Evolutionary conservation across 2,888 invertebrate species (phyloP).

Genomic region (Apodemia zela): DNA sequence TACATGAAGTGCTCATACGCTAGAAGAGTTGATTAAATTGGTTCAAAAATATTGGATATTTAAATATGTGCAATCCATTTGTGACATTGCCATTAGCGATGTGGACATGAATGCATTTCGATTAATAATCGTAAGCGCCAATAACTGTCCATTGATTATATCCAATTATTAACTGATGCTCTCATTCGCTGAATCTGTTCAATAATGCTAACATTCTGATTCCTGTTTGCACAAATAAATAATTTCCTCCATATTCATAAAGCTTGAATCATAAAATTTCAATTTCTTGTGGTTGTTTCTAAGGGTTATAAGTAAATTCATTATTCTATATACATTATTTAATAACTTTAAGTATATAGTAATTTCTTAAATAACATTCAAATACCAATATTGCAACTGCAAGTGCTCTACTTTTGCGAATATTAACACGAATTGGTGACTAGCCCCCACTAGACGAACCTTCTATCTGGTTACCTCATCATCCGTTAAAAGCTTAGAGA

Average conservation of each 20-base stretch:
- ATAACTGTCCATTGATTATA: slow-evolving; percentile 43
- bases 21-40: slow-evolving; percentile 1
- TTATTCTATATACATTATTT: too few relatives aligned
- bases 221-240: background rate
- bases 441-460: too few relatives aligned
- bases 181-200: slow-evolving; percentile 29
- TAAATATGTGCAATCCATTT: slow-evolving; percentile 34
- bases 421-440: too few relatives aligned
- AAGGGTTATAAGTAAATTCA: too few relatives aligned
- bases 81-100: slow-evolving; percentile 47
- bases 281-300: too few relatives aligned
- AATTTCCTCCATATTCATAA: background rate
- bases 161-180: slow-evolving; percentile 37
- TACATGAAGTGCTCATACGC: background rate
- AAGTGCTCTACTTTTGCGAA: too few relatives aligned
- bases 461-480: too few relatives aligned
- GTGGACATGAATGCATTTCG: slow-evolving; percentile 50
- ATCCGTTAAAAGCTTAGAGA: too few relatives aligned
- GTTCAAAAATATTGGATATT: background rate
- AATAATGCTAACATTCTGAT: slow-evolving; percentile 15
- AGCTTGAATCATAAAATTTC: background rate
- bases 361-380: too few relatives aligned
- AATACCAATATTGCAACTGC: too few relatives aligned
- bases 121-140: slow-evolving; percentile 45
- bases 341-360: too few relatives aligned